Evolutionary conservation across 2,888 invertebrate species (phyloP).

Genomic region (Timandra comae): DNA sequence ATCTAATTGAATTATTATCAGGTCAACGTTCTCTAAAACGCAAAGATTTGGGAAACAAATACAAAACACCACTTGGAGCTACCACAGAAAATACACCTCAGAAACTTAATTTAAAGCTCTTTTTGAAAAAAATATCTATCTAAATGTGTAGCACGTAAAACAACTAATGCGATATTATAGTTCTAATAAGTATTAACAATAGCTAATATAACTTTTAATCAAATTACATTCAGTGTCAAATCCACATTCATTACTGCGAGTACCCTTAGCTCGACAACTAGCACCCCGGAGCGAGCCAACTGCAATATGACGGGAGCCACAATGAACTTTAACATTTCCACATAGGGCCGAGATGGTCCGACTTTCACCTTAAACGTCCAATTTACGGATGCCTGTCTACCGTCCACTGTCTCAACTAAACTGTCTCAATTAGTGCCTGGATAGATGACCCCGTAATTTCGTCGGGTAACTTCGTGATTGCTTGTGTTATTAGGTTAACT

Average conservation of each 20-base stretch:
- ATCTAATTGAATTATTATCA: no score
- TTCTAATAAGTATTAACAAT: background rate
- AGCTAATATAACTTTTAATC: no score
- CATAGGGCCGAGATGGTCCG: constrained; percentile 52
- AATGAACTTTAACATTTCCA: constrained; percentile 70
- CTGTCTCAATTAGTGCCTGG: constrained; percentile 73
- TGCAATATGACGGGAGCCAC: constrained; percentile 62
- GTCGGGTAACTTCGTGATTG: constrained; percentile 53
- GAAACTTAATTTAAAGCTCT: constrained; percentile 2
- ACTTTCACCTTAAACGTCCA: constrained; percentile 73
- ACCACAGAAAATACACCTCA: constrained; percentile 11
- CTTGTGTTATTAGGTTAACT: constrained; percentile 59
- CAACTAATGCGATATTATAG: no score
- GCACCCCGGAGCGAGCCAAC: constrained; percentile 55
- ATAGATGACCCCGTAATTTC: constrained; percentile 72
- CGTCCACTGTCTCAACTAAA: constrained; percentile 66
- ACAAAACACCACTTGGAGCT: no score
- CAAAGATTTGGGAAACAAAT: no score
- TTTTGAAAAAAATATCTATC: no score
- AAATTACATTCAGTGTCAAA: constrained; percentile 15
- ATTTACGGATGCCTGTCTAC: constrained; percentile 67
- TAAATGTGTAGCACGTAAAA: no score
- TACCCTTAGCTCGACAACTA: constrained; percentile 29
- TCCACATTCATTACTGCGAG: constrained; percentile 30
- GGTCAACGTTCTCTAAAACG: no score